A percentile compares a stretch with the other conserved stretches of the same genome.
These are phyloP conservation scores for Margarornis squamiger DNA, from an alignment of 2,797 vertebrate genomes.

Conservation along the genomic window DNA sequence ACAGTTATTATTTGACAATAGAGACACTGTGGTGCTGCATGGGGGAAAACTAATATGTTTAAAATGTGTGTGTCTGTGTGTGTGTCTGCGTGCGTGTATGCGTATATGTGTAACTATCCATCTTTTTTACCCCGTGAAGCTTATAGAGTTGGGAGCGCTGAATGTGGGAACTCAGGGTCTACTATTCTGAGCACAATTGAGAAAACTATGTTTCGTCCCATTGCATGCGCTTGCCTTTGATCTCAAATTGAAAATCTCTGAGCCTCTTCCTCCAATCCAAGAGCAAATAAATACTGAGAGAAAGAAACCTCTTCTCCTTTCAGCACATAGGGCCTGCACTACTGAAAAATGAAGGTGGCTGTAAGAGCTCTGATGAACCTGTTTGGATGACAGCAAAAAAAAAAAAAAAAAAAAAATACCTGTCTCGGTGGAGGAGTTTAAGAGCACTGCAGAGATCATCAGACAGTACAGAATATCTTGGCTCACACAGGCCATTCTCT, in stretches of 20 bases:
- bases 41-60: constrained; percentile 72
- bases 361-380: constrained; percentile 46
- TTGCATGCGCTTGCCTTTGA: constrained; percentile 69
- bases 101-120: constrained; percentile 54
- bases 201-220: constrained; percentile 66
- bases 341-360: constrained; percentile 43
- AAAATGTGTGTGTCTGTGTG: constrained; percentile 6
- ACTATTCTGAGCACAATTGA: constrained; percentile 60
- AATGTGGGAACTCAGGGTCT: constrained; percentile 65
- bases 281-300: constrained; percentile 67
- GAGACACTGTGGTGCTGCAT: constrained; percentile 65
- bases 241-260: constrained; percentile 68
- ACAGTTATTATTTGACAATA: constrained; percentile 73
- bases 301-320: constrained; percentile 57
- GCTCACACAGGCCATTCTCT: constrained; percentile 59
- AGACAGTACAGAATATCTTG: constrained; percentile 63
- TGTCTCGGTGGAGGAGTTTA: constrained; percentile 57
- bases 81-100: neutral
- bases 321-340: constrained; percentile 12
- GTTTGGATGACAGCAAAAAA: constrained; percentile 52
- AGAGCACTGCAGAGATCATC: constrained; percentile 55
- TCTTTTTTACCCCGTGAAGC: neutral
- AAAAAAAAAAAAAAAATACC: constrained; percentile 49
- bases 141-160: constrained; percentile 42
- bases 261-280: constrained; percentile 69